phyloP scores from a whole-genome alignment of 2,113 vertebrate species.

The Raja brachyura region DNA sequence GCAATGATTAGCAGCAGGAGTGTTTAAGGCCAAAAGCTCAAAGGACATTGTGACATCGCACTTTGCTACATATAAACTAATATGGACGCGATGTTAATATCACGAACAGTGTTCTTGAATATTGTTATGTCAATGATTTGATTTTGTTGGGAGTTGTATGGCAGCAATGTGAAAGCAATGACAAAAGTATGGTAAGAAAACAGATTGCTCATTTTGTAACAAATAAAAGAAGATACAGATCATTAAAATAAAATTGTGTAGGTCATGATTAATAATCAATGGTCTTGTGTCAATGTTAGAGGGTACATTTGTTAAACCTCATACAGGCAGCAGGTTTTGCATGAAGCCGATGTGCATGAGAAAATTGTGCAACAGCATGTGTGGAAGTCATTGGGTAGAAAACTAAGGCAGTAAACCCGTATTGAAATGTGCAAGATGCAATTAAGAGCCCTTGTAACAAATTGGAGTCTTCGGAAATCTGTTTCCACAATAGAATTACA shows the following conservation, averaged over 20 bases:
- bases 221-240: neutral
- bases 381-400: neutral
- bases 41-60: constrained; percentile 61
- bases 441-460: neutral
- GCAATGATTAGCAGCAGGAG: constrained; percentile 59
- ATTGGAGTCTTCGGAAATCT: neutral
- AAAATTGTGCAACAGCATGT: neutral
- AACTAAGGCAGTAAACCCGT: neutral
- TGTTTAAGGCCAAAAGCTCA: constrained; percentile 62
- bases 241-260: neutral
- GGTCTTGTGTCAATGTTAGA: too few species aligned
- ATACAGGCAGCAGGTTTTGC: neutral
- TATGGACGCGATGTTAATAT: constrained; percentile 63
- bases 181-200: constrained; percentile 24
- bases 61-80: constrained; percentile 68
- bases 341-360: neutral
- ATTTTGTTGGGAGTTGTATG: constrained; percentile 14
- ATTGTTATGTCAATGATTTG: constrained; percentile 40
- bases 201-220: neutral
- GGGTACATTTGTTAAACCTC: neutral
- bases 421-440: neutral
- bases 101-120: constrained; percentile 55
- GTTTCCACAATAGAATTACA: neutral
- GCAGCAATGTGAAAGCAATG: neutral
- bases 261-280: neutral